Percentiles rank a stretch among this genome's conserved stretches.
Conservation (phyloP, 1,140 invertebrate species). For the silkworm (Bombyx mori) region DNA sequence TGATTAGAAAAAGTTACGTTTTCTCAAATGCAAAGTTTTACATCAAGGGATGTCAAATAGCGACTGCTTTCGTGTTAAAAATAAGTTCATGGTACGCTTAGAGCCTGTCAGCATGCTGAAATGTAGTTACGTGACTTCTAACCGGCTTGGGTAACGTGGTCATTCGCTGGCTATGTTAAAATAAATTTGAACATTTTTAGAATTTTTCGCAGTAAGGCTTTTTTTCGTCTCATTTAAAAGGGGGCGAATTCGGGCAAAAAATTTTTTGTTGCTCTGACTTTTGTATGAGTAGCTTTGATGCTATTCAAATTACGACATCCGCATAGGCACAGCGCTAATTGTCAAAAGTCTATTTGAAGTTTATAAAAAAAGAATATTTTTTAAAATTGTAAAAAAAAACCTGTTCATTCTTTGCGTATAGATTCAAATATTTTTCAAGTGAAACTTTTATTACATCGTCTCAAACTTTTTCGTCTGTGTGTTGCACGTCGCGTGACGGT, state of each 20-base stretch:
- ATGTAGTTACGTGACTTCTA: too few species aligned
- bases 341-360: constrained; percentile 1
- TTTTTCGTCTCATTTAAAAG: neutral
- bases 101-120: too few species aligned
- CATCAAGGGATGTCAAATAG: too few species aligned
- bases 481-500: too few species aligned
- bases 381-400: neutral
- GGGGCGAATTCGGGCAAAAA: constrained; percentile 1
- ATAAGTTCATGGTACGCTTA: too few species aligned
- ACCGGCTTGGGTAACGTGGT: too few species aligned
- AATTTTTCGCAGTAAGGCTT: neutral
- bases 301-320: neutral
- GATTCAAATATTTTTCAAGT: neutral
- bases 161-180: neutral
- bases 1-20: too few species aligned
- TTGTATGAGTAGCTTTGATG: neutral
- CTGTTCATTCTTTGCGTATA: neutral
- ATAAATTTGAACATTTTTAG: neutral
- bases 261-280: neutral
- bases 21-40: too few species aligned
- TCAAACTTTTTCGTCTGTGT: too few species aligned
- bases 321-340: neutral
- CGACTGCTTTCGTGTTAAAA: too few species aligned
- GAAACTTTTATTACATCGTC: too few species aligned
- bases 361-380: neutral